Percentiles rank a stretch among this genome's conserved stretches.
These are phyloP conservation scores for Myxocyprinus asiaticus DNA, from an alignment of 2,113 vertebrate genomes.

Conservation along the genomic window DNA sequence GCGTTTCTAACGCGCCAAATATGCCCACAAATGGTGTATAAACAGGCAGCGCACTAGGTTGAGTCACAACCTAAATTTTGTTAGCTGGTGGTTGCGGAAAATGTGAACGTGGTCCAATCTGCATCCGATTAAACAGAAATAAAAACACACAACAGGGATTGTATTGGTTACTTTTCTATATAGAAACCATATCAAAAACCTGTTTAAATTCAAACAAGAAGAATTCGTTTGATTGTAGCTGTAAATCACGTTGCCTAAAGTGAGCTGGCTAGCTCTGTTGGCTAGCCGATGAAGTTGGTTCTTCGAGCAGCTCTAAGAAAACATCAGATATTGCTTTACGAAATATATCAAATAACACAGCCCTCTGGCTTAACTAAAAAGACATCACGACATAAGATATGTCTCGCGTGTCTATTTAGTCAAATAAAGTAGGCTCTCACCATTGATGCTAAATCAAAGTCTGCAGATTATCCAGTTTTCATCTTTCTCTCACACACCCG, in stretches of 20 bases:
- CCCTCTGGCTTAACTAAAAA: background rate
- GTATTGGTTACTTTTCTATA: background rate
- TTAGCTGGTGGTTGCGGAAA: slow-evolving; percentile 11
- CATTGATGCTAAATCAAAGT: slow-evolving; percentile 63
- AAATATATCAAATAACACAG: background rate
- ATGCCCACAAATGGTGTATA: too few relatives aligned
- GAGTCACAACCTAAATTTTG: too few relatives aligned
- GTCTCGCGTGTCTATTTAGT: background rate
- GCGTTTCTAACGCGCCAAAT: too few relatives aligned
- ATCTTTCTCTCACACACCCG: slow-evolving; percentile 61
- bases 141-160: background rate
- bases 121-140: background rate
- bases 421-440: slow-evolving; percentile 59
- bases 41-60: background rate
- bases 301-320: slow-evolving; percentile 13
- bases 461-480: slow-evolving; percentile 66
- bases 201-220: background rate
- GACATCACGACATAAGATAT: background rate
- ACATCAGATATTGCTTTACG: slow-evolving; percentile 23
- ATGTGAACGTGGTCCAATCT: background rate
- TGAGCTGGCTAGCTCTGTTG: slow-evolving; percentile 23
- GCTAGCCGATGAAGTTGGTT: slow-evolving; percentile 34
- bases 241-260: slow-evolving; percentile 3
- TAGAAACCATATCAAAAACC: background rate
- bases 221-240: background rate